phyloP scores from a whole-genome alignment of 1,140 invertebrate species.

The Drosophila sucinea region DNA sequence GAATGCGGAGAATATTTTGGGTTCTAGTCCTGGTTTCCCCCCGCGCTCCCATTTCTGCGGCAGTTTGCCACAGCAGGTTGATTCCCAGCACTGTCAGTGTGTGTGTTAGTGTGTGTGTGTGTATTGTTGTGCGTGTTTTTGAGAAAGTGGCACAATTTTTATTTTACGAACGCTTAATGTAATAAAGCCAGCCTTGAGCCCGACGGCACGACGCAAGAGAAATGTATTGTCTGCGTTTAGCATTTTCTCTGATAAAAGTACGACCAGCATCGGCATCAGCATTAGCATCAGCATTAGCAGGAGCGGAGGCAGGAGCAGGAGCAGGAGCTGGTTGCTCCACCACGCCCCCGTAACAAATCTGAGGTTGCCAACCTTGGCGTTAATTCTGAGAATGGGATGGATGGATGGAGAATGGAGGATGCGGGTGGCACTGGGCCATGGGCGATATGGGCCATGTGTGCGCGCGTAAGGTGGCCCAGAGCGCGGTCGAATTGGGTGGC shows the following conservation, averaged over 20 bases:
- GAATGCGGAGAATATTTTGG: slow-evolving; percentile 52
- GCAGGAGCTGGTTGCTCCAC: slow-evolving; percentile 23
- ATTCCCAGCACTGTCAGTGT: slow-evolving; percentile 44
- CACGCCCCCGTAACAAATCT: slow-evolving; percentile 68
- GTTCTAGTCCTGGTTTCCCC: slow-evolving; percentile 53
- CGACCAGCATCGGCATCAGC: slow-evolving; percentile 23
- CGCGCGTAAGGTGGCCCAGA: slow-evolving; percentile 49
- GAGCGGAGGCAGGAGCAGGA: slow-evolving; percentile 19
- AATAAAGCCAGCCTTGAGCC: slow-evolving; percentile 72
- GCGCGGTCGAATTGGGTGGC: slow-evolving; percentile 13
- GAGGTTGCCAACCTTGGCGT: slow-evolving; percentile 58
- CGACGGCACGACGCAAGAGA: slow-evolving; percentile 25
- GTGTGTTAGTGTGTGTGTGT: slow-evolving; percentile 9
- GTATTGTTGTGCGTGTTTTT: slow-evolving; percentile 77
- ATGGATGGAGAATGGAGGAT: not conserved
- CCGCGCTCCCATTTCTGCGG: slow-evolving; percentile 51
- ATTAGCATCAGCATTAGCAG: slow-evolving; percentile 1
- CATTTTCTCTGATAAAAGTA: slow-evolving; percentile 71
- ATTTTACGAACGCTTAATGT: slow-evolving; percentile 80
- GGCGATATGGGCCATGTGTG: slow-evolving; percentile 59
- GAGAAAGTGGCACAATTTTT: slow-evolving; percentile 82
- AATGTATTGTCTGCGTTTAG: slow-evolving; percentile 79
- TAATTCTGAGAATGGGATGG: not conserved
- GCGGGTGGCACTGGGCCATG: not conserved
- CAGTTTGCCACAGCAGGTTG: slow-evolving; percentile 77